phyloP scores from a whole-genome alignment of 2,797 vertebrate species.

The Thaleichthys pacificus region DNA sequence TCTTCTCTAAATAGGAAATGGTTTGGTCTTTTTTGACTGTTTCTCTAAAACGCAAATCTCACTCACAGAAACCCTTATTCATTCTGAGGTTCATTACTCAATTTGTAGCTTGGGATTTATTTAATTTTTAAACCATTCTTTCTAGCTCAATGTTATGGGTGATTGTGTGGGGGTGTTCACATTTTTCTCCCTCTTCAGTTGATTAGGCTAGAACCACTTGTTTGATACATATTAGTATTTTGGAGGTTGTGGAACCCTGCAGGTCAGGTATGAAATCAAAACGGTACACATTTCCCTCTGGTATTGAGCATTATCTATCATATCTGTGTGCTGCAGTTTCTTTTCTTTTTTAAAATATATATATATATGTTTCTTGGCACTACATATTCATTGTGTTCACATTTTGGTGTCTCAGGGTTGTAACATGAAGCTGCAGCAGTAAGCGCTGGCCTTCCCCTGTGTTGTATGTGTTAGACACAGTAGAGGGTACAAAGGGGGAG shows the following conservation, averaged over 20 bases:
- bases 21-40: conserved; percentile 31
- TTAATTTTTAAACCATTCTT: not conserved
- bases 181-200: not conserved
- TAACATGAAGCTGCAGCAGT: conserved; percentile 35
- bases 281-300: conserved; percentile 33
- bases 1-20: conserved; percentile 18
- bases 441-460: conserved; percentile 23
- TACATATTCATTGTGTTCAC: conserved; percentile 33
- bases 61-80: not conserved
- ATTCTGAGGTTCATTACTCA: not conserved
- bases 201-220: conserved; percentile 24
- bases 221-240: conserved; percentile 15
- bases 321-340: conserved; percentile 12
- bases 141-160: not conserved
- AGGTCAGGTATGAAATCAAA: conserved; percentile 52
- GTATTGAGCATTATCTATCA: conserved; percentile 39
- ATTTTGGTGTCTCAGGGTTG: conserved; percentile 61
- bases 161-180: not conserved
- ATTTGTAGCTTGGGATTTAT: no score
- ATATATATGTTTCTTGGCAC: conserved; percentile 23
- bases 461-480: not conserved
- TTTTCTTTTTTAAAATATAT: no score
- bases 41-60: conserved; percentile 24
- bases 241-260: conserved; percentile 59
- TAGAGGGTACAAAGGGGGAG: not conserved